Evolutionary conservation across 2,888 invertebrate species (phyloP).

Genomic region (Platycheirus albimanus): DNA sequence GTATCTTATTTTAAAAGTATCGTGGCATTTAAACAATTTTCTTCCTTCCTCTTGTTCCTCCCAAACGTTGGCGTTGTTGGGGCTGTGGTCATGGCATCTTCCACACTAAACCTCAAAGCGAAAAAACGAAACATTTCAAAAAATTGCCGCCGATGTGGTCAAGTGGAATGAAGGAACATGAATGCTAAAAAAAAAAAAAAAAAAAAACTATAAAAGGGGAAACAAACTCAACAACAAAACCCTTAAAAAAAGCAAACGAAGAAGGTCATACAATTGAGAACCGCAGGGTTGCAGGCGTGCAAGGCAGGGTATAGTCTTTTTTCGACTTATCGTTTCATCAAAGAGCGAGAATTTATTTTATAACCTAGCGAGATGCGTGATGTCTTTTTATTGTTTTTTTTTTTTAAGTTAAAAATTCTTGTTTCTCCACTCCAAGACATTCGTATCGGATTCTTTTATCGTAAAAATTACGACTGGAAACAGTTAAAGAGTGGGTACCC

Average conservation of each 20-base stretch:
- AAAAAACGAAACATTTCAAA: constrained; percentile 30
- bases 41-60: too few relatives aligned
- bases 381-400: constrained; percentile 4
- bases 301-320: too few relatives aligned
- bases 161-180: constrained; percentile 68
- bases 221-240: constrained; percentile 30
- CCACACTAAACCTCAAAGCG: too few relatives aligned
- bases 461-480: too few relatives aligned
- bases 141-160: constrained; percentile 60
- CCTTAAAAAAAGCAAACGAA: constrained; percentile 13
- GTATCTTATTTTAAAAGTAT: too few relatives aligned
- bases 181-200: constrained; percentile 52
- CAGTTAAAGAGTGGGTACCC: too few relatives aligned
- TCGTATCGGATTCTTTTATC: too few relatives aligned
- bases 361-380: too few relatives aligned
- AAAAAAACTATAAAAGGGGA: constrained; percentile 57
- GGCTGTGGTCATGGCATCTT: too few relatives aligned
- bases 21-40: too few relatives aligned
- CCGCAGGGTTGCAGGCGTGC: constrained; percentile 48
- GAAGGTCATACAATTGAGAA: constrained; percentile 60
- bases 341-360: constrained; percentile 51
- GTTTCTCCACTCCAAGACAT: too few relatives aligned
- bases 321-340: constrained; percentile 55
- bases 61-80: too few relatives aligned
- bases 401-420: constrained; percentile 20